phyloP scores from a whole-genome alignment of 2,888 invertebrate species.

The Microplitis deprimator region DNA sequence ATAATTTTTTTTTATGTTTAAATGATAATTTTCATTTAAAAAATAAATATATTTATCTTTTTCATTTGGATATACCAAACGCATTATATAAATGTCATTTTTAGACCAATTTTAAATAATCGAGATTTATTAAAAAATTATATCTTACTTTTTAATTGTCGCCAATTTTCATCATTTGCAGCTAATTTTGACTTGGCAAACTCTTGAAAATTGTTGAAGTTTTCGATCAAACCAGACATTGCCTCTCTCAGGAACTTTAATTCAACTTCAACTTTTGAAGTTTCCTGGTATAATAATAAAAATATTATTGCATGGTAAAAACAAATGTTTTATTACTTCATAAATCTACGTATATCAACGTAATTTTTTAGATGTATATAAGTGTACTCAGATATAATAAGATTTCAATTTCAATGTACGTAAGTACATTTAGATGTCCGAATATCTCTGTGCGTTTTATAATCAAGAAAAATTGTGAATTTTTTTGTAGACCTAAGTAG shows the following conservation, averaged over 20 bases:
- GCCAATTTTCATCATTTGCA: neutral
- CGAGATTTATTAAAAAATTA: neutral
- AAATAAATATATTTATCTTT: neutral
- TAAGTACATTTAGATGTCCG: too few species aligned
- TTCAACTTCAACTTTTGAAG: neutral
- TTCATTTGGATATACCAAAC: neutral
- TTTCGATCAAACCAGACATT: neutral
- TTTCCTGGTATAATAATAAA: neutral
- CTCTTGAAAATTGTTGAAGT: neutral
- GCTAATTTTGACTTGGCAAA: neutral
- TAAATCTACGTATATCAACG: too few species aligned
- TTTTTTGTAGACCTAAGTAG: too few species aligned
- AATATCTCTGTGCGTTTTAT: too few species aligned
- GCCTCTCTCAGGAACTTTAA: neutral
- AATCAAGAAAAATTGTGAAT: too few species aligned
- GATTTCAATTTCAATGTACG: too few species aligned
- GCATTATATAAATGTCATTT: neutral
- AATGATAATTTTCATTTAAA: neutral
- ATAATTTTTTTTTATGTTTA: neutral
- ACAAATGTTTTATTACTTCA: neutral
- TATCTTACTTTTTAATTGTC: neutral
- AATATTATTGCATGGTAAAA: neutral
- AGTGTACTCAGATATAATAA: too few species aligned
- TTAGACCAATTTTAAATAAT: neutral
- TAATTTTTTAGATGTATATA: too few species aligned